Evolutionary conservation across 2,888 invertebrate species (phyloP), one percentile per base, ranked within the genome.

Genomic region (Sinodicranocentrus sp.): DNA sequence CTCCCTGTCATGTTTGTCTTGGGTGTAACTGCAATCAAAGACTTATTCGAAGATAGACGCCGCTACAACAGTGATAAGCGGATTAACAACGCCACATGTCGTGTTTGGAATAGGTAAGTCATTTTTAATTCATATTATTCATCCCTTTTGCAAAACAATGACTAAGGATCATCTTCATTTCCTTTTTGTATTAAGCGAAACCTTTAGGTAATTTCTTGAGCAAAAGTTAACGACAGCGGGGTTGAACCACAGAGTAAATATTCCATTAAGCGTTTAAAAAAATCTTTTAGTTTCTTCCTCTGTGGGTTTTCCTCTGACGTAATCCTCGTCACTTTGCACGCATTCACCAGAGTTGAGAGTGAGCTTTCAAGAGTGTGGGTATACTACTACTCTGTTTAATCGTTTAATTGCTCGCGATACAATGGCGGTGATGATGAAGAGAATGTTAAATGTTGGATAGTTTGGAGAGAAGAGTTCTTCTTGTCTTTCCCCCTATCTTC

Each of bases 1-100:
- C 93, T 98, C 89, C 98, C 98, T 1, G 97, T 98, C 87, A 91
- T 97, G 90, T 97, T 98, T 93, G 98, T 98, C 90, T 93, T 98
- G 48, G 95, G 95, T 86, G 97, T 98, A 70, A 98, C 98, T 0
- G 97, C 97, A 43, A 93, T 98, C 77, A 98, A 98, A 91, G 98
- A 98, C 92, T 93, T 97, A 89, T 97, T 97, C 91, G 98, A 98
- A 92, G 98, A 98, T 91, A 93, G 97, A 75, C 92, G 98, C 84
- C 92, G 99, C 89, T 94, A 96, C 89, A 94, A 94, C 57, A 97
- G 97, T 77, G 99, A 99, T 91, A 96, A 95, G 90, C 93, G 98
- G 89, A 97, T 99, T 89, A 99, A 99, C 91, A 96, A 96, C 90
- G 95, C 95, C 63, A 95, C 95, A 68, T 98, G 98, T 91, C 93